Percentiles rank a stretch among this genome's conserved stretches.
phyloP scores from a whole-genome alignment of 2,888 invertebrate species.

The Oxystoma pomonae region DNA sequence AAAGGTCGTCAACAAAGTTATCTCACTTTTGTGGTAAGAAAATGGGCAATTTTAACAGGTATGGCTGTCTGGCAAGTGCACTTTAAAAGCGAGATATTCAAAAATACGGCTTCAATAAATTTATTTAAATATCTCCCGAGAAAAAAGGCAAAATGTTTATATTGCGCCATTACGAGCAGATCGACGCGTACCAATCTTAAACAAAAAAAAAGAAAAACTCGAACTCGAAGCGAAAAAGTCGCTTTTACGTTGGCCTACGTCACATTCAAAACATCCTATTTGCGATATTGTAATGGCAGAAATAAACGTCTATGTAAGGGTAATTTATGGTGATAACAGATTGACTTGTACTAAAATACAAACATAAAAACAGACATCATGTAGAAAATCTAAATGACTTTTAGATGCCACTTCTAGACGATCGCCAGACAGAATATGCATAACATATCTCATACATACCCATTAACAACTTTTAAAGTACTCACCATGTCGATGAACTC shows the following conservation, averaged over 20 bases:
- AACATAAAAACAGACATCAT: slow-evolving; percentile 23
- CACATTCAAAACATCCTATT: slow-evolving; percentile 14
- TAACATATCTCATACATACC: no score
- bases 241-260: slow-evolving; percentile 1
- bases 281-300: slow-evolving; percentile 25
- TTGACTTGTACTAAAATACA: slow-evolving; percentile 23
- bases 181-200: background rate
- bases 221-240: background rate
- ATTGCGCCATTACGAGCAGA: background rate
- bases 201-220: background rate
- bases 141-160: background rate
- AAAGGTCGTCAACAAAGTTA: background rate
- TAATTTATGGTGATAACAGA: slow-evolving; percentile 24
- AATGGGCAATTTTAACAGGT: background rate
- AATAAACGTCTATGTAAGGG: slow-evolving; percentile 21
- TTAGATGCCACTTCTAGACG: background rate
- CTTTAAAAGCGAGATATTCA: background rate
- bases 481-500: no score
- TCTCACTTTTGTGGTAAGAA: background rate
- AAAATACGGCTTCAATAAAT: background rate
- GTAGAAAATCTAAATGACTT: slow-evolving; percentile 19
- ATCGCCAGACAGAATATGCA: no score
- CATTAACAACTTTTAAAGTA: no score
- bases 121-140: background rate
- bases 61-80: background rate